Evolutionary conservation across 2,888 invertebrate genomes (phyloP).

Genomic region (Zygothrica quintamaculata): DNA sequence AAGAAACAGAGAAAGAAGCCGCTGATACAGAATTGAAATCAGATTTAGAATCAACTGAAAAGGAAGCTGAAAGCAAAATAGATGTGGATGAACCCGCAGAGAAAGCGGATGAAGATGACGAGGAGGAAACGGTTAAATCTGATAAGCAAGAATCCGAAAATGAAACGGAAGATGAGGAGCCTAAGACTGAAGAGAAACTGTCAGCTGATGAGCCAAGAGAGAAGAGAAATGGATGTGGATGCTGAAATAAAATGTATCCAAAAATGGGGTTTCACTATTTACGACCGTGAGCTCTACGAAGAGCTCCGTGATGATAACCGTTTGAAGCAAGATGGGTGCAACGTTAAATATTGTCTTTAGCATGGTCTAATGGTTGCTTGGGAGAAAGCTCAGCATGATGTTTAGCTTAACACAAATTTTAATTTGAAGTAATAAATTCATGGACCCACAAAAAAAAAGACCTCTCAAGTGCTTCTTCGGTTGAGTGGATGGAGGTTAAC

Average conservation of each 20-base stretch:
- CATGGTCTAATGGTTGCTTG: too few relatives aligned
- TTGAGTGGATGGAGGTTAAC: too few relatives aligned
- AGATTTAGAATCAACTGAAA: constrained; percentile 20
- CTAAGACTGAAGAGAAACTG: constrained; percentile 51
- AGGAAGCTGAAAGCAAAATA: constrained; percentile 52
- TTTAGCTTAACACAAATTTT: too few relatives aligned
- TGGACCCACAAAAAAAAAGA: too few relatives aligned
- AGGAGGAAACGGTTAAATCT: constrained; percentile 12
- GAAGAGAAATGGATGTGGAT: constrained; percentile 42
- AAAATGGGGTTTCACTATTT: constrained; percentile 8
- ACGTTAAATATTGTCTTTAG: too few relatives aligned
- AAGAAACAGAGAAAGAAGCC: constrained; percentile 15
- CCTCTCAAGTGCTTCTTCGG: too few relatives aligned
- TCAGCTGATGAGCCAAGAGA: constrained; percentile 9
- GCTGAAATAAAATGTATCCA: constrained; percentile 20
- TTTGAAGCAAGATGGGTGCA: too few relatives aligned
- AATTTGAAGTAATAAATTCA: too few relatives aligned
- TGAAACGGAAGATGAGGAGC: constrained; percentile 18
- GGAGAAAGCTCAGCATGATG: too few relatives aligned
- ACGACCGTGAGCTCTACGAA: too few relatives aligned
- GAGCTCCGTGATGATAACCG: too few relatives aligned
- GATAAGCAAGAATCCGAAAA: constrained; percentile 11
- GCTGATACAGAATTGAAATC: constrained; percentile 26
- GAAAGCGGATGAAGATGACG: constrained; percentile 22
- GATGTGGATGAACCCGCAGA: constrained; percentile 54